A percentile compares a stretch with the other conserved stretches of the same genome.
Conservation (phyloP, 2,888 invertebrate species). For the Athripsodes cinereus region DNA sequence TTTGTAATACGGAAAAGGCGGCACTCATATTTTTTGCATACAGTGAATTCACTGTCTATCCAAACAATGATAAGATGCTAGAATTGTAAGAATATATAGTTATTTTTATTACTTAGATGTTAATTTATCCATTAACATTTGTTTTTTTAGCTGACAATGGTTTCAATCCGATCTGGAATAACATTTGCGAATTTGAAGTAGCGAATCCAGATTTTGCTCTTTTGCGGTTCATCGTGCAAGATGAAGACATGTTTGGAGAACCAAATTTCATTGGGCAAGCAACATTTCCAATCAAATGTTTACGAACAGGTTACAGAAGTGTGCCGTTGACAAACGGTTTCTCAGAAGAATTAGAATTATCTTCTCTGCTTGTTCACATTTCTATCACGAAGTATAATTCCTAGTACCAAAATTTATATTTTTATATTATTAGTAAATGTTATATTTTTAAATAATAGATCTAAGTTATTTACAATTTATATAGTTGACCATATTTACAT, state of each 20-base stretch:
- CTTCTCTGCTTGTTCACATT: conserved; percentile 80
- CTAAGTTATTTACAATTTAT: no score
- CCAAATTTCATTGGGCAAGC: conserved; percentile 96
- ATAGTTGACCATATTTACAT: no score
- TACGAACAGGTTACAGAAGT: conserved; percentile 84
- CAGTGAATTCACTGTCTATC: no score
- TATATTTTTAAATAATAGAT: no score
- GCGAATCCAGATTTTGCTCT: conserved; percentile 78
- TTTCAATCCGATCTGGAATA: conserved; percentile 90
- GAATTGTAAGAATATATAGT: no score
- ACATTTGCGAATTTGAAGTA: conserved; percentile 76
- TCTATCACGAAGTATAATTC: conserved; percentile 41
- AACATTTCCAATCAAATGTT: conserved; percentile 78
- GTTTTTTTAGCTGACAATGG: conserved; percentile 76
- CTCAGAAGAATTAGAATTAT: conserved; percentile 89
- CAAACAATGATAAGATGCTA: no score
- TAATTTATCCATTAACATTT: no score
- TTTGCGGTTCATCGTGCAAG: conserved; percentile 82
- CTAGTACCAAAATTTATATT: neutral
- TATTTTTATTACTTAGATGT: no score
- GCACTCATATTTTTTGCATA: no score
- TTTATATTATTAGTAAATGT: no score
- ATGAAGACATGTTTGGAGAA: conserved; percentile 97
- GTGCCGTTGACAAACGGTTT: conserved; percentile 84
- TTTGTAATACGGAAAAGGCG: no score